A percentile compares a stretch with the other conserved stretches of the same genome.
Conservation (phyloP, 2,113 vertebrate species). For the Rhegmatorhina hoffmannsi region DNA sequence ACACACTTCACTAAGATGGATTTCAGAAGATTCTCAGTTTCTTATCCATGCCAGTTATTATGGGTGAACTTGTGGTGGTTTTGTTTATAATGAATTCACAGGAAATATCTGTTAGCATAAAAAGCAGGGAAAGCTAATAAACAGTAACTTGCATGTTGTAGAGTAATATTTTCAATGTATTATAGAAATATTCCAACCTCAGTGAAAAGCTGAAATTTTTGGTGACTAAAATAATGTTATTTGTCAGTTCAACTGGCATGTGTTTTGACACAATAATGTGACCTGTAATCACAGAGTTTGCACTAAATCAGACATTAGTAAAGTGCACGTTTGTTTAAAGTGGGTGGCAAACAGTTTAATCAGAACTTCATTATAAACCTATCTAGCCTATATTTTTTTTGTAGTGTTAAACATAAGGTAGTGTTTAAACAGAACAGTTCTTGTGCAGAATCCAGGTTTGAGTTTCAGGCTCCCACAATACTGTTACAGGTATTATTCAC, state of each 20-base stretch:
- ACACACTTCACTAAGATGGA: background rate
- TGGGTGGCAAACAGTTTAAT: background rate
- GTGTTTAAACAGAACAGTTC: background rate
- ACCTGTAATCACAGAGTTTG: background rate
- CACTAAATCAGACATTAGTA: background rate
- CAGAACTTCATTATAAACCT: constrained; percentile 19
- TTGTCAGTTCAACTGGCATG: background rate
- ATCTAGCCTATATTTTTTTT: background rate
- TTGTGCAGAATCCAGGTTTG: background rate
- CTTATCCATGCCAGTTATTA: background rate
- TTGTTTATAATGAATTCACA: background rate
- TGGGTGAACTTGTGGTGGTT: background rate
- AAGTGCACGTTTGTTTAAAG: background rate
- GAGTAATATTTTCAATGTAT: background rate
- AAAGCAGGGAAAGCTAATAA: background rate
- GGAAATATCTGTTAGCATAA: background rate
- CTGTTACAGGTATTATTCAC: background rate
- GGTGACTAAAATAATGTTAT: background rate
- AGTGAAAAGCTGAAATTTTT: background rate
- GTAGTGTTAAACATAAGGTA: background rate
- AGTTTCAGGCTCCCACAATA: background rate
- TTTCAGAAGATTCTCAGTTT: background rate
- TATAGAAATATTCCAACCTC: background rate
- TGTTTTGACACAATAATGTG: background rate
- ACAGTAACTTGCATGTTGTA: background rate